phyloP scores from a whole-genome alignment of 1,140 invertebrate species.

The Apis dorsata region DNA sequence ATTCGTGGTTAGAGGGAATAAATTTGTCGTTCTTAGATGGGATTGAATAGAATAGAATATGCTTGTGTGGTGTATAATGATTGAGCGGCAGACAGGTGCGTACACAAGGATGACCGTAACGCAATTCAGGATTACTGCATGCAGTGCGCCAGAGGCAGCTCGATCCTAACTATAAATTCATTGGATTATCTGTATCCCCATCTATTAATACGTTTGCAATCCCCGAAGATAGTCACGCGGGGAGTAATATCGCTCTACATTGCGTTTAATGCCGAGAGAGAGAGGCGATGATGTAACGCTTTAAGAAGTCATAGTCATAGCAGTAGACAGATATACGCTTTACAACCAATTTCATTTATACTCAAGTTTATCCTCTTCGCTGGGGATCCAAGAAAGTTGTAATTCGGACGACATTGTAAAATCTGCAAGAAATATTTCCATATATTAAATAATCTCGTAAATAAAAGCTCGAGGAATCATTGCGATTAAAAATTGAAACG shows the following conservation, averaged over 20 bases:
- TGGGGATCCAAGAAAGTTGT: too few species aligned
- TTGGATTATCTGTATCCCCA: constrained; percentile 24
- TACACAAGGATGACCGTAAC: neutral
- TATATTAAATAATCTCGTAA: too few species aligned
- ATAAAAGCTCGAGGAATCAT: too few species aligned
- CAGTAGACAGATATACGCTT: neutral
- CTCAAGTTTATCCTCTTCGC: too few species aligned
- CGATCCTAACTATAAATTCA: constrained; percentile 35
- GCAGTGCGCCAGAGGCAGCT: neutral
- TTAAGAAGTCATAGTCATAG: neutral
- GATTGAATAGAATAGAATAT: neutral
- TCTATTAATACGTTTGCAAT: constrained; percentile 40
- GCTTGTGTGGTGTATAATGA: neutral
- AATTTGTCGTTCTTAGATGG: neutral
- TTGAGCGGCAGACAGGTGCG: neutral
- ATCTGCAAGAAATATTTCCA: too few species aligned
- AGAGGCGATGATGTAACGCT: neutral
- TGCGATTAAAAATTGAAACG: too few species aligned
- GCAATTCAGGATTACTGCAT: constrained; percentile 20
- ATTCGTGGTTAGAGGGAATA: too few species aligned
- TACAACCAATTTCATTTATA: too few species aligned
- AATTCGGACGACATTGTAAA: too few species aligned
- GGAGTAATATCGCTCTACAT: constrained; percentile 11
- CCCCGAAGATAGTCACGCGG: constrained; percentile 19
- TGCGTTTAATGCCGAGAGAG: neutral